Percentiles rank a stretch among this genome's conserved stretches.
These are phyloP conservation scores for Apostichopus japonicus DNA, from an alignment of 35 echinoderm and acorn worm genomes.

Conservation along the genomic window DNA sequence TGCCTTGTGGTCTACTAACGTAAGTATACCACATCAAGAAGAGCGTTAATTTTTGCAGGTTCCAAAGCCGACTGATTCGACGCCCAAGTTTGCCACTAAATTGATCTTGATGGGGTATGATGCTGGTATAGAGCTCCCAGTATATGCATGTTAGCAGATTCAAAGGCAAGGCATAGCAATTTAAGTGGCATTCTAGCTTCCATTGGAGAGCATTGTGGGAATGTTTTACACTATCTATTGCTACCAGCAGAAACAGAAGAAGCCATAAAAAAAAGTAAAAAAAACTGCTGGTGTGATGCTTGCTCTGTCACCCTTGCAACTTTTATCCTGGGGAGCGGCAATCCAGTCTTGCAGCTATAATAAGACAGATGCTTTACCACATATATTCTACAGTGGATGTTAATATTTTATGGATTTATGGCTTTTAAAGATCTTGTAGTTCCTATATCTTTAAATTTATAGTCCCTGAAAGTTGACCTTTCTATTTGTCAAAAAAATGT, in stretches of 20 bases:
- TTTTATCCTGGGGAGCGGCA: no score
- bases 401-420: no score
- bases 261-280: background rate
- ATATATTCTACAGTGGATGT: no score
- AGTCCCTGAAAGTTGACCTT: no score
- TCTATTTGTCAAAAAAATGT: no score
- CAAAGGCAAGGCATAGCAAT: background rate
- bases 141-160: background rate
- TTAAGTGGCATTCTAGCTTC: no score
- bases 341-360: no score
- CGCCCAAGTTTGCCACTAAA: slow-evolving; percentile 1
- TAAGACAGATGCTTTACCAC: no score
- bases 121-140: background rate
- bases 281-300: background rate
- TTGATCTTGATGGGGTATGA: background rate
- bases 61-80: background rate
- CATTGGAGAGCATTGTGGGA: background rate
- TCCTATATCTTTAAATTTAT: no score
- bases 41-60: no score
- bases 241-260: background rate
- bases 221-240: background rate
- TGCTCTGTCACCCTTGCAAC: no score
- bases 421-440: no score
- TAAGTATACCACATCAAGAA: background rate
- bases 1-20: background rate